Evolutionary conservation across 2,888 invertebrate genomes (phyloP), one percentile per base, ranked within the genome.

Genomic region (Cheilosia scutellata): DNA sequence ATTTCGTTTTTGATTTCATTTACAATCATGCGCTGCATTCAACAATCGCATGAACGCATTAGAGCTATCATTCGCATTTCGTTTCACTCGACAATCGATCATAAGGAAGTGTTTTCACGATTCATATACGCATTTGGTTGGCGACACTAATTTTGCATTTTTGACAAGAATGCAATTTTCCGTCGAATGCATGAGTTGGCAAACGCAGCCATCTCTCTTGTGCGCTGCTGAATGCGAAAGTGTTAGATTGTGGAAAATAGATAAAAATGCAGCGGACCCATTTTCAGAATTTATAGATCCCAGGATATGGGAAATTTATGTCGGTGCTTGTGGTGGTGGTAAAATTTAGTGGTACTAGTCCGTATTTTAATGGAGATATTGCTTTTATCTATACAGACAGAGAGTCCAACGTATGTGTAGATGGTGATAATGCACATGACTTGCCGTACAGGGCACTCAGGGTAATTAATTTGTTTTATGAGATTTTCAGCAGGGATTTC

Each of bases 391-490:
- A 55, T 42, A 66, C 55, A 13, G 9, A 1, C 9, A 11, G 11
- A 16, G 60, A 55, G 44, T 31, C 49, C 65, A 53, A 40, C 33
- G 13, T 25, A 6, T 47, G 40, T 63, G 33, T 27, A 44, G 27
- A 72, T 40, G 20, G 58, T 40, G 72, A 53, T 72, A 79, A 49
- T 51, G 66, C 6, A 37, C 20, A 47, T 29, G 47, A 57, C 49
- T 47, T 40, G 72, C 63, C 9, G 16, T 11, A 9, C 16, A 2
- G 27, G 31, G 58, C 20, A 40, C 37, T 51, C 5, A 47, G 40
- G 33, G 66, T 72, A 79, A 79, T 79, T 79, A 79, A 72, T 72
- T 60, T 79, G 66, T 58, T 79, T 79, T 65, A 65, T 42, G 58
- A 37, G 78, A 79, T 79, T 72, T 78, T 65, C 11, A 58, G 42